These are phyloP conservation scores for Rhinoraja longicauda DNA, from an alignment of 2,797 vertebrate genomes.

Conservation along the genomic window DNA sequence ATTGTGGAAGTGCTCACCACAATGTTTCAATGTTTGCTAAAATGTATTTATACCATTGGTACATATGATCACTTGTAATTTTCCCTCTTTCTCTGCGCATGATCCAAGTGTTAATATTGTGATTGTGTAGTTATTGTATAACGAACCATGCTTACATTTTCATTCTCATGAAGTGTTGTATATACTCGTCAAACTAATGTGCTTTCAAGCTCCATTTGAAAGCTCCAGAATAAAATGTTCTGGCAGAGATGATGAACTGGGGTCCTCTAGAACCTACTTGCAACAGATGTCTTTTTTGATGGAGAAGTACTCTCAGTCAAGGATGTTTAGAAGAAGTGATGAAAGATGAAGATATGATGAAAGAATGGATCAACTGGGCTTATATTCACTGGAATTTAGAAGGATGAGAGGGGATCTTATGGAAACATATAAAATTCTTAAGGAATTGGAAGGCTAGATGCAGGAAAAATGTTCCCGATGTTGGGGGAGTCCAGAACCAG, in stretches of 20 bases:
- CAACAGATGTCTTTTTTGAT: background rate
- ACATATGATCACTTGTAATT: background rate
- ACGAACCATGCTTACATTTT: background rate
- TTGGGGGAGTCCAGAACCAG: too few relatives aligned
- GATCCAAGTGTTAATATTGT: background rate
- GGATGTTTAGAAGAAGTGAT: background rate
- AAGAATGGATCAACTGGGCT: too few relatives aligned
- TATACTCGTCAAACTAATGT: background rate
- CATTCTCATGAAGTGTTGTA: background rate
- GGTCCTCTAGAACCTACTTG: background rate
- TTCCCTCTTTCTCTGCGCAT: background rate
- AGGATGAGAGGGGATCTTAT: too few relatives aligned
- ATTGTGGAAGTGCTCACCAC: background rate
- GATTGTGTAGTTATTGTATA: background rate
- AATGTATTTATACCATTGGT: background rate
- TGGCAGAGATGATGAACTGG: background rate
- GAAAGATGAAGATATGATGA: too few relatives aligned
- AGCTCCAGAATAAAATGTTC: background rate
- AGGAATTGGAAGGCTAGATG: too few relatives aligned
- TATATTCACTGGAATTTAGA: too few relatives aligned
- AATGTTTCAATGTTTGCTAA: background rate
- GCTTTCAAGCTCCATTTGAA: background rate
- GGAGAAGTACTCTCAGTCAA: background rate
- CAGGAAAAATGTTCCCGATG: too few relatives aligned
- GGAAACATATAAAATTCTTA: too few relatives aligned